Evolutionary conservation across 1,140 invertebrate genomes (phyloP).

Genomic region (Wiebesia pumilae): DNA sequence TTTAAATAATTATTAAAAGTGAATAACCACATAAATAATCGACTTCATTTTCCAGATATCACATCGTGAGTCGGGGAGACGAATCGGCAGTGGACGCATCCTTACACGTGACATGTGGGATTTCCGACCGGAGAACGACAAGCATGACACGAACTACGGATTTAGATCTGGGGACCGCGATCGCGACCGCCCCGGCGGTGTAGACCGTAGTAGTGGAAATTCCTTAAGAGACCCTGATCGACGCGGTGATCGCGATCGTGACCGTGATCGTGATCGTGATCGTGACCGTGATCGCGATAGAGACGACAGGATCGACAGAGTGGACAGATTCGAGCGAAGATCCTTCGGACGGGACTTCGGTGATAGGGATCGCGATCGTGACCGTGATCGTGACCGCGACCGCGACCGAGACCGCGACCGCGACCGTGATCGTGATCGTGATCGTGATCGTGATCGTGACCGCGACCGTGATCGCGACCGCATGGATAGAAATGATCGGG

Average conservation of each 20-base stretch:
- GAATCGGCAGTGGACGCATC: slow-evolving; percentile 87
- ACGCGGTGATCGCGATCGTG: slow-evolving; percentile 65
- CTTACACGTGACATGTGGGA: slow-evolving; percentile 81
- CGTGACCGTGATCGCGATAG: slow-evolving; percentile 49
- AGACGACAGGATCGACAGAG: slow-evolving; percentile 61
- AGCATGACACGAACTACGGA: slow-evolving; percentile 69
- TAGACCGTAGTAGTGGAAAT: slow-evolving; percentile 53
- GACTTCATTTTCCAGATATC: slow-evolving; percentile 61
- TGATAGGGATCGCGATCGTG: slow-evolving; percentile 63
- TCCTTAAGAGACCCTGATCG: slow-evolving; percentile 67
- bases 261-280: slow-evolving; percentile 62
- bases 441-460: slow-evolving; percentile 67
- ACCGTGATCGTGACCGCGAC: slow-evolving; percentile 61
- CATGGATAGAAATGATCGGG: slow-evolving; percentile 56
- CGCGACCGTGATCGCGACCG: slow-evolving; percentile 65
- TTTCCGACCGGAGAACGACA: slow-evolving; percentile 73
- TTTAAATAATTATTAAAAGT: too few species aligned
- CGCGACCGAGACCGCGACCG: slow-evolving; percentile 64
- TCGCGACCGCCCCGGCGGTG: slow-evolving; percentile 62
- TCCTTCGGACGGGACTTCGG: slow-evolving; percentile 76
- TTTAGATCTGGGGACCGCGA: slow-evolving; percentile 68
- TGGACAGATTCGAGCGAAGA: slow-evolving; percentile 74
- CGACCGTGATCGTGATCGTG: slow-evolving; percentile 71
- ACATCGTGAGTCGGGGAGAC: slow-evolving; percentile 76
- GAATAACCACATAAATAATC: neutral